Evolutionary conservation across 2,888 invertebrate genomes (phyloP).

Genomic region (Oxyteleia sp.): DNA sequence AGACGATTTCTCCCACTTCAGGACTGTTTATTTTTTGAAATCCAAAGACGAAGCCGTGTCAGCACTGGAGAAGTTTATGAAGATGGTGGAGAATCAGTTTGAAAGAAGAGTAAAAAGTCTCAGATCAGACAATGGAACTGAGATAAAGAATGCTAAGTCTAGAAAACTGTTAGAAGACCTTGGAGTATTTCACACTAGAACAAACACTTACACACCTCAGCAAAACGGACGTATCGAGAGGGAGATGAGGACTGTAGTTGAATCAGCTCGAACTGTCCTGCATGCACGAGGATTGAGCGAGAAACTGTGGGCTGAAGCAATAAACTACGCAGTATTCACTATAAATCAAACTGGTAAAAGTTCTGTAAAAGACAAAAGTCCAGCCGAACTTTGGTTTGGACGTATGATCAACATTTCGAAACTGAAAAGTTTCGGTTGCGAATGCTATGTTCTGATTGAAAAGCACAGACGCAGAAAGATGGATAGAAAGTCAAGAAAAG

Average conservation of each 20-base stretch:
- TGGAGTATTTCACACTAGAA: slow-evolving; percentile 76
- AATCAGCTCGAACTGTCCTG: slow-evolving; percentile 1
- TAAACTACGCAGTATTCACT: background rate
- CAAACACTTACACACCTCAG: slow-evolving; percentile 13
- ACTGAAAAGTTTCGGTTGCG: background rate
- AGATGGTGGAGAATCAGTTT: slow-evolving; percentile 80
- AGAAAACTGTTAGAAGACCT: slow-evolving; percentile 75
- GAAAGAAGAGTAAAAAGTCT: slow-evolving; percentile 74
- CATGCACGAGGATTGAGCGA: background rate
- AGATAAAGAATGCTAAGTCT: slow-evolving; percentile 78
- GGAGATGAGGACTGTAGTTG: background rate
- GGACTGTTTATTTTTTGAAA: slow-evolving; percentile 79
- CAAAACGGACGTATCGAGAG: background rate
- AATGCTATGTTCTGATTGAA: background rate
- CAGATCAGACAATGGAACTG: slow-evolving; percentile 79
- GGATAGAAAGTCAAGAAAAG: background rate
- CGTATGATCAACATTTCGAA: background rate
- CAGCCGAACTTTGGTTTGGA: slow-evolving; percentile 9
- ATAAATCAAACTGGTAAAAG: background rate
- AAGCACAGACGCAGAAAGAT: background rate
- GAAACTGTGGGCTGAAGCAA: background rate
- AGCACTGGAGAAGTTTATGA: slow-evolving; percentile 74
- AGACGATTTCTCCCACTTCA: no score
- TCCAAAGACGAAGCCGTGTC: slow-evolving; percentile 76
- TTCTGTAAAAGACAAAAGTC: background rate